Base-by-base conservation (phyloP, 2,888 invertebrate genomes). In the Tuberolachnus salignus region DNA sequence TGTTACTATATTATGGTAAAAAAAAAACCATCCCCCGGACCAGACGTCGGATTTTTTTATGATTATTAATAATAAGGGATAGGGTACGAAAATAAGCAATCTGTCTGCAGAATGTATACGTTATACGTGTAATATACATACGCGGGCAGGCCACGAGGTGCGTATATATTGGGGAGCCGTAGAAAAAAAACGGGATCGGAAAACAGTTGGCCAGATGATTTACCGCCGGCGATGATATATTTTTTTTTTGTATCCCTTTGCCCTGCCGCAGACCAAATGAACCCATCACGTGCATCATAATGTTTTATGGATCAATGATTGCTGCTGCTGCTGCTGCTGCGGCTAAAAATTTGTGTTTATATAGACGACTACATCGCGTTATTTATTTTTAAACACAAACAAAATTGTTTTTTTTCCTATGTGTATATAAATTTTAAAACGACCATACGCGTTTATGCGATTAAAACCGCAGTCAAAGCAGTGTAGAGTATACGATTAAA, bases 81-180 rank as follows among this genome's bases (percentile, higher is more conserved):
- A 26, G 66, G 51, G 55, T 75, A 74, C 75, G 73, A 74, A 66
- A 57, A 66, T 75, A 75, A 75, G 75, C 64, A 75, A 75, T 75
- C 75, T 66, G 75, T 75, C 75, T 75, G 66, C 74, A 53, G 75
- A 74, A 66, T 46, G 73, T 74, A 64, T 71, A 69, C 69, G n/a
- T 51, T 53, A n/a, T n/a, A 26, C 49, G 57, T 57, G 21, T 26
- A 59, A 59, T 42, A 26, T 46, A 23, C 13, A 21, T 21, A 46
- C 21, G 19, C 44, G n/a, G 26, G 6, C 53, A 34, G 23, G 55
- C 19, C 11, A 19, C 63, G 13, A 13, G 9, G 8, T 34, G 26
- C 16, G 44, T 46, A 46, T 21, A 23, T 19, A 63, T 73, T 16
- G 55, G 55, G 23, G n/a, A 57, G 67, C 34, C 66, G 34, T 78